phyloP scores from a whole-genome alignment of 2,888 invertebrate species.

The Pseudococcus jackbeardsleyi region DNA sequence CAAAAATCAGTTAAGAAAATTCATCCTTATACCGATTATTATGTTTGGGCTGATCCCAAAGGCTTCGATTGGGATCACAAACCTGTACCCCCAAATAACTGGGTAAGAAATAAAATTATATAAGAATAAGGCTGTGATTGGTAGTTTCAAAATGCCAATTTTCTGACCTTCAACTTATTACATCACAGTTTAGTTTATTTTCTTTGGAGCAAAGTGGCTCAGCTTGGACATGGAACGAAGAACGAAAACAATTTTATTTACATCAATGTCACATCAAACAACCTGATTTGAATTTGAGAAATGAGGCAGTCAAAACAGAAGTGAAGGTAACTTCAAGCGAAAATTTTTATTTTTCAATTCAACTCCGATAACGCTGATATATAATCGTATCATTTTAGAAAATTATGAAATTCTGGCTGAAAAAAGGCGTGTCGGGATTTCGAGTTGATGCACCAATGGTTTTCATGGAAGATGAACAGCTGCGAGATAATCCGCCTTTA shows the following conservation, averaged over 20 bases:
- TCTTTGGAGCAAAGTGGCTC: slow-evolving; percentile 72
- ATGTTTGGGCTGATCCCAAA: slow-evolving; percentile 68
- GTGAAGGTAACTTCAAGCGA: not conserved
- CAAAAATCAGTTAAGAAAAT: slow-evolving; percentile 68
- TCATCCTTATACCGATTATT: slow-evolving; percentile 71
- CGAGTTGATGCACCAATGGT: slow-evolving; percentile 63
- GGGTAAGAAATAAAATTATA: not conserved
- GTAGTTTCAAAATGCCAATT: too few species aligned
- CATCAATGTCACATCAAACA: slow-evolving; percentile 73
- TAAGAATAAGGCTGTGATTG: not conserved
- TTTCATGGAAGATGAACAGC: slow-evolving; percentile 55
- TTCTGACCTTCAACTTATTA: too few species aligned
- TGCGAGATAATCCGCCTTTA: slow-evolving; percentile 74
- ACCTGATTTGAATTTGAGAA: slow-evolving; percentile 76
- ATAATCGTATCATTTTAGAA: slow-evolving; percentile 1
- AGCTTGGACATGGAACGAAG: slow-evolving; percentile 80
- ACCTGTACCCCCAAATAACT: not conserved
- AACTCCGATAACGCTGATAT: not conserved
- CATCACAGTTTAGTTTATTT: not conserved
- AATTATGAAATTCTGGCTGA: slow-evolving; percentile 63
- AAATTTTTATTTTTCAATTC: not conserved
- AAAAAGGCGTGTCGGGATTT: slow-evolving; percentile 64
- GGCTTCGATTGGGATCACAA: not conserved
- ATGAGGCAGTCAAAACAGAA: slow-evolving; percentile 69
- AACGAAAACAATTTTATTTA: slow-evolving; percentile 79